phyloP scores from a whole-genome alignment of 2,797 vertebrate genomes.

The Notoglanidium macrostoma region DNA sequence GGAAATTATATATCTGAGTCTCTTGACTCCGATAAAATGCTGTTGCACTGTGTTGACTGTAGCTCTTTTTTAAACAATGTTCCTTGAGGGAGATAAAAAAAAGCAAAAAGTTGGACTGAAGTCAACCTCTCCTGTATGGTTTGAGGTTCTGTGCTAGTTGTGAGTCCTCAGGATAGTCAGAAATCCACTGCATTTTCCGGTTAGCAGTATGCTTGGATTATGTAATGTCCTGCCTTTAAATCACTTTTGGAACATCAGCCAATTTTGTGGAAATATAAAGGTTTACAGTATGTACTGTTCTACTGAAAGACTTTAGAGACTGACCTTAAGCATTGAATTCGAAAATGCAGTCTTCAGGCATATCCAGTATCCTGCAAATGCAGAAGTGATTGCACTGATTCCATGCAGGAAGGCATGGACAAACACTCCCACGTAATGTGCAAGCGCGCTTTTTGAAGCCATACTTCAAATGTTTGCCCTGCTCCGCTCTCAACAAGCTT shows the following conservation, averaged over 20 bases:
- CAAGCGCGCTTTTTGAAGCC: conserved; percentile 72
- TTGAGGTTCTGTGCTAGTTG: not conserved
- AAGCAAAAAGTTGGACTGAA: not conserved
- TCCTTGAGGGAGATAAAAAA: conserved; percentile 16
- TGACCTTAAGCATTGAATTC: not conserved
- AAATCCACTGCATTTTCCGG: not conserved
- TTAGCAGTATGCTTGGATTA: not conserved
- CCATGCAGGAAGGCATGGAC: conserved; percentile 65
- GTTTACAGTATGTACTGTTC: not conserved
- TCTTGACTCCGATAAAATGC: conserved; percentile 58
- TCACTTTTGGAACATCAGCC: not conserved
- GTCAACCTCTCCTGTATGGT: not conserved
- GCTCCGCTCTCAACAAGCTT: conserved; percentile 60
- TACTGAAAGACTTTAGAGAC: not conserved
- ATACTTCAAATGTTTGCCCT: conserved; percentile 71
- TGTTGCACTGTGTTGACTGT: conserved; percentile 49
- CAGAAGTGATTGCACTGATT: conserved; percentile 55
- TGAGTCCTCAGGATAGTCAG: not conserved
- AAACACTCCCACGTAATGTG: conserved; percentile 75
- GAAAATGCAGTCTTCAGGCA: conserved; percentile 4
- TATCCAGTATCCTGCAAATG: conserved; percentile 35
- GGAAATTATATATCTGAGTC: conserved; percentile 56
- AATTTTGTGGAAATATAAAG: not conserved
- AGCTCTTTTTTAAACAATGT: not conserved
- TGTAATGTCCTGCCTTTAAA: not conserved